Evolutionary conservation across 2,113 vertebrate genomes (phyloP), one percentile per base, ranked within the genome.

Genomic region (Lutjanus erythropterus): DNA sequence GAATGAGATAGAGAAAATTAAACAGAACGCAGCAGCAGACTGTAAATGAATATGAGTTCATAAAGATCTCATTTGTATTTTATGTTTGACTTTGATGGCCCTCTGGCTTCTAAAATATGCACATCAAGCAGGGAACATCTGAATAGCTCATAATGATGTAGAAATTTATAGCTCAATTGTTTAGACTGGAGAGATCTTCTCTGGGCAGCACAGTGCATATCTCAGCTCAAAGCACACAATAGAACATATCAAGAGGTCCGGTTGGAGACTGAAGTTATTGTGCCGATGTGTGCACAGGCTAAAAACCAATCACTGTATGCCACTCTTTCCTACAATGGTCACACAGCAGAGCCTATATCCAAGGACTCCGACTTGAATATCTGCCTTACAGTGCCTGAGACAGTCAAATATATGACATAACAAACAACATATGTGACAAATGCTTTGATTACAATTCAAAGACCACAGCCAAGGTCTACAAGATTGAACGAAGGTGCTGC

Each of bases 41-140:
- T 87, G 72, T 83, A 78, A 90, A 90, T 89, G 69, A 89, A 86
- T 81, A 77, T 62, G 41, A 70, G 52, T 90, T 88, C 88, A 90
- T 88, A 89, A 91, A 85, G 77, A 80, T 64, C 85, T 91, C 71
- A 84, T 91, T 89, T 86, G 83, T 89, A 79, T 89, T 90, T 92
- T 84, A 86, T 89, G 87, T 80, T 84, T 29, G 61, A 81, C 81
- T 88, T 85, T 90, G 81, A 91, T 84, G 83, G 85, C 64, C 86
- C 74, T 85, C 75, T 86, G 74, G 75, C 55, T 88, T 79, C 55
- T 83, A n/a, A 86, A 88, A 87, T 87, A 66, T 62, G 70, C 76
- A 86, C 66, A 75, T 86, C 71, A 66, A 73, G 65, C 31, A 0
- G 47, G 35, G 65, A 83, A 71, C 89, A 83, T 90, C 67, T 86